phyloP scores from a whole-genome alignment of 1,140 invertebrate species.

The Hormaphis cornu region DNA sequence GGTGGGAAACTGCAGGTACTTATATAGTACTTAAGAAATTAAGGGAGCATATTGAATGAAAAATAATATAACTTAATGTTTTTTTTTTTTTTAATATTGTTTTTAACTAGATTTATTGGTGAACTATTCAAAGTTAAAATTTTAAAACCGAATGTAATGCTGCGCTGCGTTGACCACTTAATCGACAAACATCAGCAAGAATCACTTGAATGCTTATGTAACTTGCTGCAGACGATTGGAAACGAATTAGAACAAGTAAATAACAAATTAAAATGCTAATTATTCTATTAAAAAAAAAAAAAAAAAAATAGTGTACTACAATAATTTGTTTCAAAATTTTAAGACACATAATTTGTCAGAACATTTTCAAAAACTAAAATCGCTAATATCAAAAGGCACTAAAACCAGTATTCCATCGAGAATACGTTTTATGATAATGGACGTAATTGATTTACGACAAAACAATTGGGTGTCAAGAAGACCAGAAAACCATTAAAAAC shows the following conservation, averaged over 20 bases:
- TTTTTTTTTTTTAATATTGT: not conserved
- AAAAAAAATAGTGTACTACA: no score
- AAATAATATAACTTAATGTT: not conserved
- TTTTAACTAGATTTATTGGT: constrained; percentile 59
- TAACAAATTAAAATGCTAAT: no score
- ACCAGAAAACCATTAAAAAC: no score
- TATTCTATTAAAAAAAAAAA: no score
- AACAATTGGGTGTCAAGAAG: constrained; percentile 78
- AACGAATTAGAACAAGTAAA: constrained; percentile 62
- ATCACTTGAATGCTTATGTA: constrained; percentile 84
- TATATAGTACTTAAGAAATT: no score
- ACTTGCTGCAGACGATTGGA: constrained; percentile 81
- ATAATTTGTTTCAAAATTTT: no score
- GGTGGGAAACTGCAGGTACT: constrained; percentile 71
- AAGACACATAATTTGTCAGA: not conserved
- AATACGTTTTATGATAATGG: constrained; percentile 86
- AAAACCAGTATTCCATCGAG: constrained; percentile 58
- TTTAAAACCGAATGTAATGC: constrained; percentile 82
- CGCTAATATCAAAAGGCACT: constrained; percentile 8
- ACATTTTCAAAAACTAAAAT: not conserved
- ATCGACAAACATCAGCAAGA: constrained; percentile 75
- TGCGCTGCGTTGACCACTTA: constrained; percentile 69
- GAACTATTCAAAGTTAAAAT: constrained; percentile 89
- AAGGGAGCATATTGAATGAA: no score
- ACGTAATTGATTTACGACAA: constrained; percentile 79